Base-by-base conservation (phyloP, 2,888 invertebrate species). In the Clunio marinus region DNA sequence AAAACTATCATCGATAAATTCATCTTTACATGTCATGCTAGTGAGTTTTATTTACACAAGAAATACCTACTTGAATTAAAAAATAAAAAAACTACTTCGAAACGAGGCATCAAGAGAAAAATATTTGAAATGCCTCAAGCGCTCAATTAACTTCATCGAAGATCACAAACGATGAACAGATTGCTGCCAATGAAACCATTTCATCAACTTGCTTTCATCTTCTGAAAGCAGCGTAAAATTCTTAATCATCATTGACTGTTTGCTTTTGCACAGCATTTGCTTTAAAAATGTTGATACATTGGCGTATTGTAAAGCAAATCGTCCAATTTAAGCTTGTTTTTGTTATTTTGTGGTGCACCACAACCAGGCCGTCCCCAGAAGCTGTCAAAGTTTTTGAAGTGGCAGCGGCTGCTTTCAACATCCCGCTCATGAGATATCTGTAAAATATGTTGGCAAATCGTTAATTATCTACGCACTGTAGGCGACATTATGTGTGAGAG, bases 321-420 rank as follows among this genome's bases (percentile, higher is more conserved):
- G 74, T 79, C 75, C 76, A 79, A 75, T 72, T 78, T 79, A 63
- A 77, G 72, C 74, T 79, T 79, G 72, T 75, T 74, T 70, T 73
- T 76, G 65, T 75, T 74, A 32, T 73, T 71, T 65, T 73, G 72
- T 46, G 76, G 79, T 28, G 79, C 79, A 45, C 79, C 79, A 71
- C 79, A 60, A 1, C 91, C 91, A 0, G 91, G 91, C 58, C 88
- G 83, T 25, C 91, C 91, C 91, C 91, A 92, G 72, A 89, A 82
- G 8, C 84, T 83, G 60, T 86, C 84, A 86, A 89, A 90, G 1
- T 89, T 89, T 72, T 83, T 83, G 76, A 89, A 89, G 76, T 92
- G 91, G 71, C 81, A 81, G 63, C 82, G 82, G 69, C 85, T 85
- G 72, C 83, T 83, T 75, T 87, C 87, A 32, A 83, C 82, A 41